Conservation (phyloP, 2,797 vertebrate species). For the Notolepis coatsorum region DNA sequence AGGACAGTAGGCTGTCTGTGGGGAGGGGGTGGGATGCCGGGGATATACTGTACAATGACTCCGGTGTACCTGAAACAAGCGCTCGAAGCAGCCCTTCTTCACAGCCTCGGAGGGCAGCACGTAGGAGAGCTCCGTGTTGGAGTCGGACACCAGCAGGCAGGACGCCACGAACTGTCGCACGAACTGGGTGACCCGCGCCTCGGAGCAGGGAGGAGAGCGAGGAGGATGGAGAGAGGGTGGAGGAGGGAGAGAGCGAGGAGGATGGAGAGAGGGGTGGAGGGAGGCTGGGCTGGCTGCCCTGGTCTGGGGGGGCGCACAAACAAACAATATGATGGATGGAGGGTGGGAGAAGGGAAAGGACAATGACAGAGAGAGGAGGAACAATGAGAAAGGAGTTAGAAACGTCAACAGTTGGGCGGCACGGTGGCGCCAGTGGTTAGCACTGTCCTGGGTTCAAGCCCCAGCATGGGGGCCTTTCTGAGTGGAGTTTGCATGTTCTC, state of each 20-base stretch:
- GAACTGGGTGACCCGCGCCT: conserved; percentile 91
- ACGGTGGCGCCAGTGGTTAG: too few species aligned
- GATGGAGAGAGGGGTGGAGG: too few species aligned
- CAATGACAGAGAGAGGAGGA: background rate
- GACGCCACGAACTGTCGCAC: conserved; percentile 91
- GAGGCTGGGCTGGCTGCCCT: conserved; percentile 73
- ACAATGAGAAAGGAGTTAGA: background rate
- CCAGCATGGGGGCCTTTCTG: too few species aligned
- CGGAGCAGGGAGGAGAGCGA: conserved; percentile 88
- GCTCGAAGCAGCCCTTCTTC: conserved; percentile 94
- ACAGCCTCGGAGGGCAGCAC: conserved; percentile 93
- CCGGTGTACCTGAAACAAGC: conserved; percentile 94
- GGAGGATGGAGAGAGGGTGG: conserved; percentile 67
- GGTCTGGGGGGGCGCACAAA: conserved; percentile 69
- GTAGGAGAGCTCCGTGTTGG: conserved; percentile 97
- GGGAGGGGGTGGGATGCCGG: too few species aligned
- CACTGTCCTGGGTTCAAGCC: too few species aligned
- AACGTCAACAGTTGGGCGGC: background rate
- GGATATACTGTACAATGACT: too few species aligned
- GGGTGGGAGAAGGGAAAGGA: background rate
- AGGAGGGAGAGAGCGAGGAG: too few species aligned
- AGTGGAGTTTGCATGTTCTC: too few species aligned
- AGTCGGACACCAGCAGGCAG: conserved; percentile 91
- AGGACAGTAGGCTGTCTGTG: too few species aligned
- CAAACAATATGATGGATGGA: conserved; percentile 11